Conservation (phyloP, 2,113 vertebrate genomes). For the Azemiops feae region DNA sequence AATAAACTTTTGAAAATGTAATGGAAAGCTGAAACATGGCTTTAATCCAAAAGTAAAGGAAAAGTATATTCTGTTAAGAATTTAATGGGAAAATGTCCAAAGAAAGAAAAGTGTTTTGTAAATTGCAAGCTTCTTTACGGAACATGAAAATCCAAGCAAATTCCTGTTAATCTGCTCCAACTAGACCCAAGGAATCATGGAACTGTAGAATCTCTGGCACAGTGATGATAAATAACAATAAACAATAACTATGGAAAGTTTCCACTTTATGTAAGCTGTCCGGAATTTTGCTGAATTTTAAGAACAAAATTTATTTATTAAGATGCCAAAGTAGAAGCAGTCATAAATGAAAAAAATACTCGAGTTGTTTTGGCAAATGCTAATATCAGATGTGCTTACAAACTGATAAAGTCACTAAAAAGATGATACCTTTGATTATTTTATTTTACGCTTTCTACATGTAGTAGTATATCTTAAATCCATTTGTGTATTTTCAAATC, state of each 20-base stretch:
- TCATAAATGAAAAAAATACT: not conserved
- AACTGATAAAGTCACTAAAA: not conserved
- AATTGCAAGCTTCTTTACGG: not conserved
- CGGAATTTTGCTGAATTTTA: not conserved
- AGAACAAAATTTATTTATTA: not conserved
- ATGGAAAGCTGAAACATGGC: not conserved
- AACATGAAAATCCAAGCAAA: not conserved
- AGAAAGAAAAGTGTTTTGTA: not conserved
- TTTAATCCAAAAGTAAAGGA: not conserved
- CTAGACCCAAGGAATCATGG: not conserved
- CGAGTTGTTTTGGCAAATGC: not conserved
- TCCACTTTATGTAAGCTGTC: not conserved
- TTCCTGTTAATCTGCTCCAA: not conserved
- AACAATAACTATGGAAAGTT: not conserved
- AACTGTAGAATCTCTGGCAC: not conserved
- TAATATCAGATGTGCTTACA: no score
- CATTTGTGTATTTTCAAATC: not conserved
- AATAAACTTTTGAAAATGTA: not conserved
- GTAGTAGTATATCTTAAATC: not conserved
- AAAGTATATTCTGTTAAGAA: not conserved
- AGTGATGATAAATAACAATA: not conserved
- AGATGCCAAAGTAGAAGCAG: not conserved
- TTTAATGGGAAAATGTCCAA: accelerated
- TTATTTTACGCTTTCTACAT: not conserved
- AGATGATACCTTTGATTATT: not conserved